Evolutionary conservation across 2,797 vertebrate genomes (phyloP), one percentile per base, ranked within the genome.

Genomic region (Lycodopsis pacificus): DNA sequence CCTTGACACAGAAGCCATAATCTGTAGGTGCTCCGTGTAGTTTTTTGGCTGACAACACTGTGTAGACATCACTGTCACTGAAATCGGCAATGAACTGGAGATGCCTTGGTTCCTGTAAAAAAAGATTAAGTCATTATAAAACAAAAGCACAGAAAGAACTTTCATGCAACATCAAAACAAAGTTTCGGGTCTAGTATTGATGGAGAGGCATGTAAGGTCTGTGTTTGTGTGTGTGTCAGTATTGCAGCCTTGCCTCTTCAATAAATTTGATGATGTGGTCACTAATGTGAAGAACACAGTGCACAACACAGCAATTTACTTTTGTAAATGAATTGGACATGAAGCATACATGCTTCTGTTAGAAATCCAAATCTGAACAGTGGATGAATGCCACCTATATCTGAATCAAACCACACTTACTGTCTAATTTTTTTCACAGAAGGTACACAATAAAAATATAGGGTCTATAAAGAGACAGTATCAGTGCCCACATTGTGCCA

Each of bases 21-120:
- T 96, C 96, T 81, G 96, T 95, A 6, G 98, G 97, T 12, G 96
- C 96, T 80, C 97, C 97, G 1, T 97, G 96, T 69, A 94, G 93
- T 89, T 98, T 99, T 94, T 95, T 97, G 92, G 96, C 95, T 62
- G 96, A 94, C 89, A 97, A 84, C 83, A 97, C 92, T 40, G 96
- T 95, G 93, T 97, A 99, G 89, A 98, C 93, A 76, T 98, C 96
- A 84, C 96, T 96, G 93, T 96, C 96, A 89, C 94, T 96, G 83
- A 99, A 98, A 94, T 99, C 98, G 12, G 97, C 96, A 88, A 98
- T 96, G 92, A 98, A 97, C 91, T 99, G 98, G 72, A 99, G 96
- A 94, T 99, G 98, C 79, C 98, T 96, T 19, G 98, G 98, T 86
- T 99, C 98, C 98, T 99, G 89, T 59, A 22, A 74, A 80, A 57